phyloP scores from a whole-genome alignment of 1,140 invertebrate genomes.

The Drosophila chauvacae region DNA sequence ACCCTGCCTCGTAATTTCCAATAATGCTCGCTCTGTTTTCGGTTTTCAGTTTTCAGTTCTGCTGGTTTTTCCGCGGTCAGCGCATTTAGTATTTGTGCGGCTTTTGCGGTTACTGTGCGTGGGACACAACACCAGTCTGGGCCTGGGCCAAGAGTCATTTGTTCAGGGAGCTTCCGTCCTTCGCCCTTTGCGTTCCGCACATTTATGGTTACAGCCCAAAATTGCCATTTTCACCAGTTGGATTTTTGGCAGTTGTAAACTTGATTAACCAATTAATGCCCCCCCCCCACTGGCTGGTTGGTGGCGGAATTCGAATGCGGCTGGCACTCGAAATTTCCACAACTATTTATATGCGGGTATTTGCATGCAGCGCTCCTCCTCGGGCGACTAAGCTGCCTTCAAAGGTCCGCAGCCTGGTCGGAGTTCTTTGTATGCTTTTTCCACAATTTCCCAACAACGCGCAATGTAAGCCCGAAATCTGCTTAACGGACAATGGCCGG shows the following conservation, averaged over 20 bases:
- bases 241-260: constrained; percentile 44
- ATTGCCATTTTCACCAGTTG: constrained; percentile 45
- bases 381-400: constrained; percentile 26
- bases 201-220: constrained; percentile 32
- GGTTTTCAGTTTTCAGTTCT: constrained; percentile 22
- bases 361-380: constrained; percentile 18
- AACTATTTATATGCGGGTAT: constrained; percentile 28
- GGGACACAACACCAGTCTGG: constrained; percentile 18
- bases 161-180: constrained; percentile 27
- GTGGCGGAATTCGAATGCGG: background rate
- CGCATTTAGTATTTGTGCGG: constrained; percentile 58
- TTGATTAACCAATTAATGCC: constrained; percentile 52
- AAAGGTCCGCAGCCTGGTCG: constrained; percentile 11
- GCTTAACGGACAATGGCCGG: constrained; percentile 40
- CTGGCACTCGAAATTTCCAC: constrained; percentile 6
- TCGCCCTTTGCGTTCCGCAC: constrained; percentile 15
- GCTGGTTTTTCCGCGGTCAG: constrained; percentile 30
- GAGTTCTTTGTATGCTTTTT: constrained; percentile 26
- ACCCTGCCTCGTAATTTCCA: constrained; percentile 42
- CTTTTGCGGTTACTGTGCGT: constrained; percentile 58
- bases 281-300: background rate
- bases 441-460: constrained; percentile 26
- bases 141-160: constrained; percentile 29
- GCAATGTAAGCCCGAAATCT: constrained; percentile 43
- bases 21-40: constrained; percentile 25